These are phyloP conservation scores for Euthynnus affinis DNA, from an alignment of 2,797 vertebrate species.

Conservation along the genomic window DNA sequence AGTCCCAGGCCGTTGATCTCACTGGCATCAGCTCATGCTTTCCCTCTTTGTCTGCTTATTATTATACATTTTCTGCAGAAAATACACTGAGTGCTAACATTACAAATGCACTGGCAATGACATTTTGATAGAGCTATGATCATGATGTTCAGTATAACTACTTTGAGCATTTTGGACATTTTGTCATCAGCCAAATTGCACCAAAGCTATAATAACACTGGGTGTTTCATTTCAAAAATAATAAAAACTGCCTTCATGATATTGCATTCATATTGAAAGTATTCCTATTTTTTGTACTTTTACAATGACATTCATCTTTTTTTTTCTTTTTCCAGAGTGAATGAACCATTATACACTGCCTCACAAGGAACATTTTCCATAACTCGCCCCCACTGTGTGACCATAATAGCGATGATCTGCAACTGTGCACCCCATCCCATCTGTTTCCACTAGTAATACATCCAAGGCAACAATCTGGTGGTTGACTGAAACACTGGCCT, in stretches of 20 bases:
- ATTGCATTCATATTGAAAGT: slow-evolving; percentile 4
- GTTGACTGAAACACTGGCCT: slow-evolving; percentile 58
- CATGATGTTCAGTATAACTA: slow-evolving; percentile 27
- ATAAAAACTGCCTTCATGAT: neutral
- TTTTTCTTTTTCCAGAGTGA: slow-evolving; percentile 32
- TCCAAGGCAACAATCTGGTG: slow-evolving; percentile 61
- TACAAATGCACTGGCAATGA: slow-evolving; percentile 36
- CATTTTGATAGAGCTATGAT: slow-evolving; percentile 39
- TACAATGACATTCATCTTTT: slow-evolving; percentile 4
- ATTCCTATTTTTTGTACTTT: slow-evolving; percentile 11
- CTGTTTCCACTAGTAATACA: slow-evolving; percentile 64
- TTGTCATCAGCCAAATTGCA: slow-evolving; percentile 23
- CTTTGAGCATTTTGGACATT: slow-evolving; percentile 19
- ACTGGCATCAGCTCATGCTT: slow-evolving; percentile 48
- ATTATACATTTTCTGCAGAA: slow-evolving; percentile 35
- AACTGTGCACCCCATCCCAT: slow-evolving; percentile 63
- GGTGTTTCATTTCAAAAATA: slow-evolving; percentile 17
- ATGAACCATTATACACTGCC: slow-evolving; percentile 33
- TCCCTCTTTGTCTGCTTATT: slow-evolving; percentile 51
- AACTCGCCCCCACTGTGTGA: slow-evolving; percentile 50
- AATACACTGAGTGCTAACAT: slow-evolving; percentile 30
- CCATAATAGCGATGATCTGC: slow-evolving; percentile 67
- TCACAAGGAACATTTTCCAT: slow-evolving; percentile 66
- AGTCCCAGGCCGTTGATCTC: slow-evolving; percentile 62
- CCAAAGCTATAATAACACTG: neutral